phyloP scores from a whole-genome alignment of 2,113 vertebrate genomes.

The Menura novaehollandiae region DNA sequence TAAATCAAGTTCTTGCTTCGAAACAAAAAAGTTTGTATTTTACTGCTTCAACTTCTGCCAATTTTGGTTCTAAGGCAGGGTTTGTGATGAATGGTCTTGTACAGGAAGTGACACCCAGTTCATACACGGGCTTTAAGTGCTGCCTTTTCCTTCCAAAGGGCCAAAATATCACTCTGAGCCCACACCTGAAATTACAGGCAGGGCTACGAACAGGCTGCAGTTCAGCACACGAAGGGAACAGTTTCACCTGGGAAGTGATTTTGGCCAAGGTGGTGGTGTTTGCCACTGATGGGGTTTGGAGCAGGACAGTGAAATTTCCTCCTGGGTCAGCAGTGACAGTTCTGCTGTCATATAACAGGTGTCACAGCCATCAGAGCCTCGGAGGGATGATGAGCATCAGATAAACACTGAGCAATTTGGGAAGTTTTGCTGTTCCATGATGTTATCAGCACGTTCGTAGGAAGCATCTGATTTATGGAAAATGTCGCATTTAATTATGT shows the following conservation, averaged over 20 bases:
- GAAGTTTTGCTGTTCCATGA: not conserved
- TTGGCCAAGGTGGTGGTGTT: not conserved
- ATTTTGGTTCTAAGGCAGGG: not conserved
- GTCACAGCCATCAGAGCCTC: not conserved
- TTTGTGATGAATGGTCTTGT: not conserved
- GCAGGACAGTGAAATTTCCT: not conserved
- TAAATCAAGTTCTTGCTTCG: not conserved
- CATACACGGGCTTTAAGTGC: not conserved
- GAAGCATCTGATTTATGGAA: constrained; percentile 11
- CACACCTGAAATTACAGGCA: not conserved
- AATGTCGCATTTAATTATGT: constrained; percentile 27
- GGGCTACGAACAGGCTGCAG: not conserved
- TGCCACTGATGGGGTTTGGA: not conserved
- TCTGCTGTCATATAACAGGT: not conserved
- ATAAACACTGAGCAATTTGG: not conserved
- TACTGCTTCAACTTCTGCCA: not conserved
- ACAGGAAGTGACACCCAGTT: not conserved
- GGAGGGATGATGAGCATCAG: not conserved
- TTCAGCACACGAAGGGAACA: not conserved
- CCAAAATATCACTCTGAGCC: not conserved
- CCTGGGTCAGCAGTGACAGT: not conserved
- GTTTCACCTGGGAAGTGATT: not conserved
- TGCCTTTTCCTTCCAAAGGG: not conserved
- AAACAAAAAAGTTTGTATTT: not conserved
- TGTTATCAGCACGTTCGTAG: not conserved